phyloP scores from a whole-genome alignment of 2,797 vertebrate genomes.

The Anguilla obscura region DNA sequence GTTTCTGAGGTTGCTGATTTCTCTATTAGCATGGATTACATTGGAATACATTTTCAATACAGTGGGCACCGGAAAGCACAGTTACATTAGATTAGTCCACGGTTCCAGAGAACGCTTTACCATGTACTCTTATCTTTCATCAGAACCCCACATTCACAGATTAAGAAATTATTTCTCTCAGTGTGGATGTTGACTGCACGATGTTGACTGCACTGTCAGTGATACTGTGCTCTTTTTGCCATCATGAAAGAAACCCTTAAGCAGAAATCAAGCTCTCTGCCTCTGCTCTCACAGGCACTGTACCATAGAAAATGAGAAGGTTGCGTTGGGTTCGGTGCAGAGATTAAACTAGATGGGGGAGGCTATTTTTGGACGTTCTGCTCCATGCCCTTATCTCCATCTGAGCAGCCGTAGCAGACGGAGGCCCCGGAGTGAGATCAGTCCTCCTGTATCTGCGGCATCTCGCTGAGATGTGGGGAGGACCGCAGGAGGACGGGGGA shows the following conservation, averaged over 20 bases:
- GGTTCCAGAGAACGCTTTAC: not conserved
- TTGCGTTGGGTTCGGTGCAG: not conserved
- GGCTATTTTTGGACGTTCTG: not conserved
- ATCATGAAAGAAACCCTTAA: not conserved
- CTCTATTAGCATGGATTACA: too few relatives aligned
- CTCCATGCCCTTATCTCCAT: not conserved
- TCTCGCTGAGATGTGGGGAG: not conserved
- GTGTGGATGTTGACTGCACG: not conserved
- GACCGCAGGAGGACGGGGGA: not conserved
- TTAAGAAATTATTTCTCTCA: not conserved
- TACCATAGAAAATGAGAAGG: not conserved
- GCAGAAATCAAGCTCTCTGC: not conserved
- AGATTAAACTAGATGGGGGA: not conserved
- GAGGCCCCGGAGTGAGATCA: not conserved
- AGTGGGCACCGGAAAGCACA: too few relatives aligned
- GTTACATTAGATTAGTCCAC: not conserved
- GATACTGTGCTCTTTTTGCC: not conserved
- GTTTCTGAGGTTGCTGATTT: too few relatives aligned
- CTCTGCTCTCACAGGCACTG: not conserved
- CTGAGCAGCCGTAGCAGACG: not conserved
- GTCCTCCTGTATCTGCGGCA: not conserved
- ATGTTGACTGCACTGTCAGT: not conserved
- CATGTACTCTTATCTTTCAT: not conserved
- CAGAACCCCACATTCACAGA: not conserved
- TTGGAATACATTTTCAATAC: not conserved